Evolutionary conservation across 2,888 invertebrate species (phyloP).

Genomic region (Suillia variegata): DNA sequence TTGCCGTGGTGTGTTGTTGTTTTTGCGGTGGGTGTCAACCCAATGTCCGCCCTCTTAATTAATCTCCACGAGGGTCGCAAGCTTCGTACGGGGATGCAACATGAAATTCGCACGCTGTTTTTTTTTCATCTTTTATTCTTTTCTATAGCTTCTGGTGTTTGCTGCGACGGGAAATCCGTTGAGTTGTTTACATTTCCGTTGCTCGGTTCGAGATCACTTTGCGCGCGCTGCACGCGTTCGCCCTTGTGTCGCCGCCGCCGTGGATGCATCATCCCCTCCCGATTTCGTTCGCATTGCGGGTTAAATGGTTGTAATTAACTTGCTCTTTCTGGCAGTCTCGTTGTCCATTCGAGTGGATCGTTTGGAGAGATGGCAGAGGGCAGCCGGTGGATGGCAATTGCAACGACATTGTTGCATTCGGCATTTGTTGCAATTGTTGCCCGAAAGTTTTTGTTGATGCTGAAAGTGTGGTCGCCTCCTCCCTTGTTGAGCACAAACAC

Average conservation of each 20-base stretch:
- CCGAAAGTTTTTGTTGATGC: not conserved
- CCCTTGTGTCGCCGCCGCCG: not conserved
- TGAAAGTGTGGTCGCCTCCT: not conserved
- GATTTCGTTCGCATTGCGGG: not conserved
- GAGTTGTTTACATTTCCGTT: slow-evolving; percentile 22
- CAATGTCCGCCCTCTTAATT: slow-evolving; percentile 24
- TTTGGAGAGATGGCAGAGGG: not conserved
- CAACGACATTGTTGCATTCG: slow-evolving; percentile 11
- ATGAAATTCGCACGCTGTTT: slow-evolving; percentile 3
- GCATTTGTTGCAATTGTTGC: not conserved
- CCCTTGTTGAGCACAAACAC: not conserved
- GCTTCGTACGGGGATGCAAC: not conserved
- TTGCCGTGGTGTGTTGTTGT: too few species aligned
- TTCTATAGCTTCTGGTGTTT: too few species aligned
- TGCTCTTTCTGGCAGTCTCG: not conserved
- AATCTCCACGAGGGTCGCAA: not conserved
- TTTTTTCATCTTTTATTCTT: too few species aligned
- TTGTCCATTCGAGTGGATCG: not conserved
- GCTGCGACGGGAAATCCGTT: slow-evolving; percentile 14
- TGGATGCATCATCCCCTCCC: too few species aligned
- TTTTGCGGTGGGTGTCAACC: slow-evolving; percentile 7
- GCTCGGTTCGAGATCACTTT: not conserved
- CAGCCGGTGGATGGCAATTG: slow-evolving; percentile 3
- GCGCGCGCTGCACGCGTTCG: not conserved
- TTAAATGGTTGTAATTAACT: slow-evolving; percentile 22